A percentile compares a stretch with the other conserved stretches of the same genome.
phyloP scores from a whole-genome alignment of 2,113 vertebrate genomes.

The Spilogale gracilis region DNA sequence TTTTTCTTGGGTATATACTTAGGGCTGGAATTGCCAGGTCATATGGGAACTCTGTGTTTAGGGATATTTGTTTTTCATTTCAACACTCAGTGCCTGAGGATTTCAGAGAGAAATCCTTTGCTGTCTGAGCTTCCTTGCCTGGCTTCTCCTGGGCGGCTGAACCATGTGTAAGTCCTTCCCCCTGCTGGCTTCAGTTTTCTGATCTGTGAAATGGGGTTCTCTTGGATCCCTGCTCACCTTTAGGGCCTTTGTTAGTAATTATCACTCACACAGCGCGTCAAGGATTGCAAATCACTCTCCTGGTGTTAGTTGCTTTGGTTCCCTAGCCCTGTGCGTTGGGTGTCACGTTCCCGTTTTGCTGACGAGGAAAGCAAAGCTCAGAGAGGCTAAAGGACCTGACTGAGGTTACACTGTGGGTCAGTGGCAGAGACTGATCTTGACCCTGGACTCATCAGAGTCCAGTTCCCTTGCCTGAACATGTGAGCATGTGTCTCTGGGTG shows the following conservation, averaged over 20 bases:
- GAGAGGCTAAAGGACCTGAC: neutral
- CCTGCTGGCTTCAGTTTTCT: constrained; percentile 11
- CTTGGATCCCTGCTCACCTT: neutral
- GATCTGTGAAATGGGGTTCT: neutral
- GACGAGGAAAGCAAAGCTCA: neutral
- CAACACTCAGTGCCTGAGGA: neutral
- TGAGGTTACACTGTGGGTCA: neutral
- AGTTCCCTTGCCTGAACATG: neutral
- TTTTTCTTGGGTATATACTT: constrained; percentile 32
- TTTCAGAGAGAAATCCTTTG: constrained; percentile 6
- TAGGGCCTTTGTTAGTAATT: neutral
- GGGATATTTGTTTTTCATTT: constrained; percentile 52
- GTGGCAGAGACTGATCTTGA: neutral
- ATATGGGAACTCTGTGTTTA: constrained; percentile 24
- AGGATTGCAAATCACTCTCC: neutral
- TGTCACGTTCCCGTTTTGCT: neutral
- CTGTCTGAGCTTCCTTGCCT: neutral
- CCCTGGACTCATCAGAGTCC: neutral
- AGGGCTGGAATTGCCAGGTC: constrained; percentile 41
- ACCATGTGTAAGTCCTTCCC: neutral
- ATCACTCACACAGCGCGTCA: neutral
- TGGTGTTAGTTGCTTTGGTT: neutral
- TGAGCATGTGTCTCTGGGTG: neutral
- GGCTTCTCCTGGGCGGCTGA: neutral
- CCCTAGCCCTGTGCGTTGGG: neutral